phyloP scores from a whole-genome alignment of 2,888 invertebrate species.

The Brassicogethes aeneus region DNA sequence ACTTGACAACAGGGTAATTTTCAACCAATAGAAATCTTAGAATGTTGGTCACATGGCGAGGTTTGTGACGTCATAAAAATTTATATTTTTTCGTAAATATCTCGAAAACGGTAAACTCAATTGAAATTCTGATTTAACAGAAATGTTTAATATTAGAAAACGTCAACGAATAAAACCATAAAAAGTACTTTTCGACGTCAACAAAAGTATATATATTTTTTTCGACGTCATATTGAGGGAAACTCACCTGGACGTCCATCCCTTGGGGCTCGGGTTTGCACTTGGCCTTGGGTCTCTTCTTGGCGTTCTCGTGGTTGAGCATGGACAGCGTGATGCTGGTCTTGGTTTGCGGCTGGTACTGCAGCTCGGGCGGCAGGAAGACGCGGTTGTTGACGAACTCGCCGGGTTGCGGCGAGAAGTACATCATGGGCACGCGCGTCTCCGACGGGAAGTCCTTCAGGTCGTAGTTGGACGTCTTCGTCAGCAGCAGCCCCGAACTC shows the following conservation, averaged over 20 bases:
- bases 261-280: constrained; percentile 47
- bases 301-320: constrained; percentile 38
- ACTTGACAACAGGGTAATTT: too few species aligned
- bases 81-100: too few species aligned
- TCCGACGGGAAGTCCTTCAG: constrained; percentile 83
- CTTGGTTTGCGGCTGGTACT: constrained; percentile 45
- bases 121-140: too few species aligned
- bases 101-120: too few species aligned
- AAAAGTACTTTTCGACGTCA: too few species aligned
- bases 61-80: too few species aligned
- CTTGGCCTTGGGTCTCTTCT: constrained; percentile 43
- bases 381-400: constrained; percentile 67
- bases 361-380: constrained; percentile 75
- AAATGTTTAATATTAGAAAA: too few species aligned
- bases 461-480: constrained; percentile 80
- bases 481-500: constrained; percentile 81
- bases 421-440: constrained; percentile 82
- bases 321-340: constrained; percentile 38
- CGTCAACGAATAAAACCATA: too few species aligned
- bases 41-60: too few species aligned
- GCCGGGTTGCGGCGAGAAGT: constrained; percentile 70
- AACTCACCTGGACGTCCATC: constrained; percentile 52
- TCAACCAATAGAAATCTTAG: too few species aligned
- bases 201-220: too few species aligned
- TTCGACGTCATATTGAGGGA: too few species aligned